Conservation (phyloP, 2,113 vertebrate genomes). For the Scolopax mira region DNA sequence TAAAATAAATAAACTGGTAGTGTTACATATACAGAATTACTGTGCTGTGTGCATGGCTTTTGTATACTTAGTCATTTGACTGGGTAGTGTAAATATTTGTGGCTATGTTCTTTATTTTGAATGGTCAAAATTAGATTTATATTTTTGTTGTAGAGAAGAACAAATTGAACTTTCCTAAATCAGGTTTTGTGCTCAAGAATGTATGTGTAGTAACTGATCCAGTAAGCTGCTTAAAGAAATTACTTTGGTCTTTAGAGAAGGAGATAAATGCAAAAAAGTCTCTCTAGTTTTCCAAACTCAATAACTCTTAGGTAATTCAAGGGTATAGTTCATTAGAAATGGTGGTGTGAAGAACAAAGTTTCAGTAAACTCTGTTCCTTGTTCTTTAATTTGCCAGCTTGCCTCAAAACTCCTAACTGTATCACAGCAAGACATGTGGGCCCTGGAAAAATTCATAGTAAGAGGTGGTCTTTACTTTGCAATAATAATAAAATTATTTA, state of each 20-base stretch:
- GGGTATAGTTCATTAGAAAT: not conserved
- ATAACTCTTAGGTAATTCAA: not conserved
- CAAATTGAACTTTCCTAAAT: not conserved
- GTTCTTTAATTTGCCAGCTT: not conserved
- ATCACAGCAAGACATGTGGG: not conserved
- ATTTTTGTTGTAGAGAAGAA: not conserved
- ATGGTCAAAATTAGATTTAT: not conserved
- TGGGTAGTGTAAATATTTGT: not conserved
- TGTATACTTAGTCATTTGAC: not conserved
- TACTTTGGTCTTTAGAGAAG: not conserved
- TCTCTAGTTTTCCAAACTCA: not conserved
- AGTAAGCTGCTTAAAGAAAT: not conserved
- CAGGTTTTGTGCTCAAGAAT: not conserved
- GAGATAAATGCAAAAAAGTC: not conserved
- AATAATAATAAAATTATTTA: no score
- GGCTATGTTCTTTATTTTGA: not conserved
- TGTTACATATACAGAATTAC: not conserved
- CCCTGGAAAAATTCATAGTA: not conserved
- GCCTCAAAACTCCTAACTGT: not conserved
- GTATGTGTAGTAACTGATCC: not conserved
- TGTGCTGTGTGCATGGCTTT: not conserved
- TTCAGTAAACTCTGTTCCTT: not conserved
- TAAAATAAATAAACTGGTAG: not conserved
- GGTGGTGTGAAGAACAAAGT: not conserved
- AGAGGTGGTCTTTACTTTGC: not conserved